Percentiles rank a stretch among this genome's conserved stretches.
phyloP scores from a whole-genome alignment of 1,140 invertebrate genomes.

The Drosophila pseudoananassae region DNA sequence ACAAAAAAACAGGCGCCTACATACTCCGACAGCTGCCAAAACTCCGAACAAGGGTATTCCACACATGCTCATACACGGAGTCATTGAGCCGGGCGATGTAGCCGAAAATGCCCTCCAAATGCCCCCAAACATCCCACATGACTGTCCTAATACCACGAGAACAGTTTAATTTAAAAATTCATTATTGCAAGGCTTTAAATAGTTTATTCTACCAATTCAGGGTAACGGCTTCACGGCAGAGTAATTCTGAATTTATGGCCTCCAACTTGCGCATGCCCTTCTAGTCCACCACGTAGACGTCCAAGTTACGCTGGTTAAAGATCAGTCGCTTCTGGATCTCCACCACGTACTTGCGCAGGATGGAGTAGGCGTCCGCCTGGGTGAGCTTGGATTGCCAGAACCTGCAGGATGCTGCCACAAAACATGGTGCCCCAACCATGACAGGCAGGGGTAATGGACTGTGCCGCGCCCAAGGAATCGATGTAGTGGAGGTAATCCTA shows the following conservation, averaged over 20 bases:
- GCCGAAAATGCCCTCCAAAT: slow-evolving; percentile 1
- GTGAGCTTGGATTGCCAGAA: slow-evolving; percentile 92
- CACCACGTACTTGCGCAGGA: slow-evolving; percentile 93
- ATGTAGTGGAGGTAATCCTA: slow-evolving; percentile 94
- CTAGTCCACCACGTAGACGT: slow-evolving; percentile 93
- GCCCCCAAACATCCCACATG: neutral
- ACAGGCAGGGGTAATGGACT: slow-evolving; percentile 94
- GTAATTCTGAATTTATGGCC: slow-evolving; percentile 85
- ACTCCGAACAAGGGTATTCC: slow-evolving; percentile 44
- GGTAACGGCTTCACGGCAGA: slow-evolving; percentile 21
- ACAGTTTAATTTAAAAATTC: too few relatives aligned
- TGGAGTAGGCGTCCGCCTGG: slow-evolving; percentile 91
- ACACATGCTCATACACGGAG: slow-evolving; percentile 76
- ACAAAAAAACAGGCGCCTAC: slow-evolving; percentile 47
- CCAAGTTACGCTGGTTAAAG: slow-evolving; percentile 95
- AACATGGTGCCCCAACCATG: slow-evolving; percentile 98
- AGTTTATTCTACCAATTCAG: slow-evolving; percentile 11
- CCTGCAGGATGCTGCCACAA: slow-evolving; percentile 95
- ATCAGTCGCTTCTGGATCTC: slow-evolving; percentile 96
- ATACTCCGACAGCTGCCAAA: slow-evolving; percentile 15
- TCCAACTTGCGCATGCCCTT: slow-evolving; percentile 92
- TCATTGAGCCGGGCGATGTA: slow-evolving; percentile 57
- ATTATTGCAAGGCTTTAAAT: too few relatives aligned
- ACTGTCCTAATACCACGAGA: neutral
- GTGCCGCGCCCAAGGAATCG: slow-evolving; percentile 94